Base-by-base conservation (phyloP, 2,888 invertebrate genomes). In the Andrena chrysosceles region DNA sequence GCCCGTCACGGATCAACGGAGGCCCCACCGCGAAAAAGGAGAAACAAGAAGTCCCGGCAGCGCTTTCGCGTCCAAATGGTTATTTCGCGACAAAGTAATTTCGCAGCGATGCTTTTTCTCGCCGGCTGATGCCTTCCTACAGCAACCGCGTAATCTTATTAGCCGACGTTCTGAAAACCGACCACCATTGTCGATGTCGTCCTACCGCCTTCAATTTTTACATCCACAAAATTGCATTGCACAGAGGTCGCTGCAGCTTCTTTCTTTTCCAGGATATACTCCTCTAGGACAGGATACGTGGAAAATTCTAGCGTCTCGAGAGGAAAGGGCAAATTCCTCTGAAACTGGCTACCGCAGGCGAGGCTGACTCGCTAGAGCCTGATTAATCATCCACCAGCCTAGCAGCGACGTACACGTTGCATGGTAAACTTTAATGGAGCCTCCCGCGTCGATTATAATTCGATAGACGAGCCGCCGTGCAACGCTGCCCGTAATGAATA, bases 21-120 rank as follows among this genome's bases (percentile, higher is more conserved):
- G 26, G 29, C 31, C 26, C 26, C 23, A 1, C 0, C 20, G 78
- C 78, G 78, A 84, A 79, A 84, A 84, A 83, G 84, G 83, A 76
- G 83, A 82, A 75, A 20, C 84, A 42, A 82, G 84, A 84, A 84
- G 75, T 63, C 63, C 63, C 13, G 67, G 49, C 42, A 62, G 60
- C 68, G 59, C 71, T 82, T 68, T 81, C 81, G 81, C 70, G 68
- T 76, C 73, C 70, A 62, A 77, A 76, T 54, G 71, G 63, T 83
- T 68, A 72, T 69, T 81, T 66, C 81, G 52, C 81, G 67, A 71
- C 76, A 69, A 76, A 52, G 82, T 77, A 77, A 83, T 83, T 83
- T 71, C 69, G 75, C 82, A 68, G 13, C 54, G 20, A 2, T 48
- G 33, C 63, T 81, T 82, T 76, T 82, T 81, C 56, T 59, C 33